Base-by-base conservation (phyloP, 2,888 invertebrate species). In the Aphidius colemani region DNA sequence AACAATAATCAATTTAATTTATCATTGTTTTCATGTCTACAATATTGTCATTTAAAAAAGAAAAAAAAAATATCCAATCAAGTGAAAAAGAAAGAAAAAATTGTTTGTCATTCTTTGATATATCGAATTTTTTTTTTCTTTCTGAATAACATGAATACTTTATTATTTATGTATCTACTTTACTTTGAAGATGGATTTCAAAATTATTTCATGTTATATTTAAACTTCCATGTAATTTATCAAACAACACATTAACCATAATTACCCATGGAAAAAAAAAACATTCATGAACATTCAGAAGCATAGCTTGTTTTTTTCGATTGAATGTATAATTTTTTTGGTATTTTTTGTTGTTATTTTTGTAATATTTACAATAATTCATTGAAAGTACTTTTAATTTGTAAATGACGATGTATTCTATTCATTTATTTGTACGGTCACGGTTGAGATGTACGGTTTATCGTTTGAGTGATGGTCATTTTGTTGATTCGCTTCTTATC, bases 311-410 rank as follows among this genome's bases (percentile, higher is more conserved):
- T 50, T 7, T 11, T 50, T 8, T 50, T 50, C 11, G 8, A 6
- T 8, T 18, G 7, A 50, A 13, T 30, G 30, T 30, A 5, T 50
- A 50, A 50, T 50, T 50, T 30, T 18, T 50, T 18, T 59, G 50
- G 18, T 49, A 59, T 43, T 53, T 41, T 45, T 60, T 51, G 55
- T 61, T 55, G 39, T 61, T 55, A 55, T 55, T 55, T 43, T 43
- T 40, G n/a, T 41, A 55, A 43, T 18, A 49, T 55, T 56, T 49
- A 44, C 63, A 61, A 74, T 75, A 70, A 73, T 65, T 75, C 73
- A 74, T 70, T 67, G 66, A 56, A 67, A 74, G 69, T 68, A 68
- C 67, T 70, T 75, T 75, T 75, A 75, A 75, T 75, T 75, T 72
- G 71, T 74, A 73, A 71, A 72, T 65, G 70, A 71, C 70, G 68